Conservation (phyloP, 1,140 invertebrate species). For the Papilio xuthus region DNA sequence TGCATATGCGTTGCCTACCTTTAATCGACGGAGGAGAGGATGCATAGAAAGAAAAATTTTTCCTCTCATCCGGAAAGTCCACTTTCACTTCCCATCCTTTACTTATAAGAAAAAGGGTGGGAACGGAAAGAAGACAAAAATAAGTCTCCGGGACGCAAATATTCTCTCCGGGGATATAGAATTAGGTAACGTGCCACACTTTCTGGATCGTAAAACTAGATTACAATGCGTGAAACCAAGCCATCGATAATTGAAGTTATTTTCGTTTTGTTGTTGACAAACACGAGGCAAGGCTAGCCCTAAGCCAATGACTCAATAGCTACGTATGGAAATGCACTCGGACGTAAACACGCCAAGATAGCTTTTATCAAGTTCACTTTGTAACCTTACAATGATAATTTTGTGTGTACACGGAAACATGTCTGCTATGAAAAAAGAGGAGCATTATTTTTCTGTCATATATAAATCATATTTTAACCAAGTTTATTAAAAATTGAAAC, state of each 20-base stretch:
- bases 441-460: too few relatives aligned
- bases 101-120: too few relatives aligned
- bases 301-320: neutral
- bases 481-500: too few relatives aligned
- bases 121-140: too few relatives aligned
- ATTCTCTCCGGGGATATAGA: too few relatives aligned
- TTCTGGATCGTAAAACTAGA: constrained; percentile 1
- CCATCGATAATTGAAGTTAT: constrained; percentile 15
- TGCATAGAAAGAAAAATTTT: neutral
- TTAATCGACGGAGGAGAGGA: neutral
- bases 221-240: neutral
- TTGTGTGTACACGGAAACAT: too few relatives aligned
- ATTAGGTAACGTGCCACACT: neutral
- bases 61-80: too few relatives aligned
- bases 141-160: too few relatives aligned
- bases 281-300: neutral
- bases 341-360: constrained; percentile 6
- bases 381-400: neutral
- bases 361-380: constrained; percentile 8
- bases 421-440: too few relatives aligned
- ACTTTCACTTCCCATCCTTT: neutral
- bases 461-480: too few relatives aligned
- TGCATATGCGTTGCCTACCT: neutral
- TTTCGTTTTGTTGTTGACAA: neutral
- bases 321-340: neutral